phyloP scores from a whole-genome alignment of 2,113 vertebrate genomes.

The Perca flavescens region DNA sequence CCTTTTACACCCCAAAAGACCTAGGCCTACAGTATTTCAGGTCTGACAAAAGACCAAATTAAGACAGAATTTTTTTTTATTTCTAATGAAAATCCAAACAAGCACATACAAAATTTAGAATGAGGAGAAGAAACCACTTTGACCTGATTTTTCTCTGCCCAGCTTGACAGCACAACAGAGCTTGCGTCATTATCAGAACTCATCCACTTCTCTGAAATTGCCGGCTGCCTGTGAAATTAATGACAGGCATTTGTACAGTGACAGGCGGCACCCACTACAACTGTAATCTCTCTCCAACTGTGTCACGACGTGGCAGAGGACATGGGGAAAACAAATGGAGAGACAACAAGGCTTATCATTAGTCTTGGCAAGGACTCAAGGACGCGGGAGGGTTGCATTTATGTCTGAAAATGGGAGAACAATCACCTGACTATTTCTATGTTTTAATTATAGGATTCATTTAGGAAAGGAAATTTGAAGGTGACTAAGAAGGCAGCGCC shows the following conservation, averaged over 20 bases:
- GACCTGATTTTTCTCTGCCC: slow-evolving; percentile 54
- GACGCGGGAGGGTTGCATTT: slow-evolving; percentile 26
- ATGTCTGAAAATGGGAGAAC: slow-evolving; percentile 15
- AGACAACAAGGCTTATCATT: slow-evolving; percentile 67
- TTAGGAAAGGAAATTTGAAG: slow-evolving; percentile 43
- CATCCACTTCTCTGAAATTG: slow-evolving; percentile 74
- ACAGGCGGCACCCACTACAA: slow-evolving; percentile 74
- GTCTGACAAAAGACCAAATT: background rate
- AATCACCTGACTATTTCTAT: slow-evolving; percentile 34
- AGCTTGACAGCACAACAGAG: slow-evolving; percentile 49
- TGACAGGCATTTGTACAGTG: slow-evolving; percentile 76
- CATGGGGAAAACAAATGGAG: slow-evolving; percentile 69
- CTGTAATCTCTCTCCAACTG: slow-evolving; percentile 77
- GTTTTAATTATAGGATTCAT: slow-evolving; percentile 46
- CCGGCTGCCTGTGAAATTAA: slow-evolving; percentile 77
- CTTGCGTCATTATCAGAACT: slow-evolving; percentile 67
- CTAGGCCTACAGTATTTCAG: no score
- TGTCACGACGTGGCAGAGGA: slow-evolving; percentile 58
- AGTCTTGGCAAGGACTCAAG: slow-evolving; percentile 61
- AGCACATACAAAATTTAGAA: slow-evolving; percentile 9
- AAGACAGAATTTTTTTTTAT: no score
- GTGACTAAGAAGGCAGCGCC: slow-evolving; percentile 19
- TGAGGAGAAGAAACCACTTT: slow-evolving; percentile 15
- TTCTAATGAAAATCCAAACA: background rate
- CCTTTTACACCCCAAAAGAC: background rate